Conservation (phyloP, 2,797 vertebrate species). For the Sandelia bainsii region DNA sequence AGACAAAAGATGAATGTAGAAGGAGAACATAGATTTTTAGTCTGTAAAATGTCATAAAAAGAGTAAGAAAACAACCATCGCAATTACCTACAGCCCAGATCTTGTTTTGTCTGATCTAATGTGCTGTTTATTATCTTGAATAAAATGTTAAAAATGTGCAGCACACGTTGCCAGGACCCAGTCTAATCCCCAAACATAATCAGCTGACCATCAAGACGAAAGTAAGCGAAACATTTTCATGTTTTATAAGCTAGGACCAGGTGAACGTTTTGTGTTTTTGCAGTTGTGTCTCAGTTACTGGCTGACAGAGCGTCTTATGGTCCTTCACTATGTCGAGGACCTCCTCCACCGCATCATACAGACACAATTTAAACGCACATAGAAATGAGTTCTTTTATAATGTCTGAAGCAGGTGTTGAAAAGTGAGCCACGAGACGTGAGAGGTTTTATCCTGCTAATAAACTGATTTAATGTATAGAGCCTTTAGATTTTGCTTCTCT, state of each 20-base stretch:
- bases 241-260: too few species aligned
- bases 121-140: neutral
- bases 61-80: neutral
- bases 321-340: constrained; percentile 18
- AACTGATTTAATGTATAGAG: constrained; percentile 52
- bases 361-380: constrained; percentile 39
- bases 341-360: constrained; percentile 26
- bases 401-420: constrained; percentile 48
- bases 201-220: neutral
- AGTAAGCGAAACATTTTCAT: neutral
- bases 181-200: neutral
- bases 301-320: constrained; percentile 12
- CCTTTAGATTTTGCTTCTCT: constrained; percentile 43
- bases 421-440: constrained; percentile 34
- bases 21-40: neutral
- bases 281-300: neutral
- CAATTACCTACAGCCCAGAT: neutral
- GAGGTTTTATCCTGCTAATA: constrained; percentile 58
- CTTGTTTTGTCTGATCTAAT: neutral
- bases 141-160: neutral
- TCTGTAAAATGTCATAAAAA: neutral
- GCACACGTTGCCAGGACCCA: neutral
- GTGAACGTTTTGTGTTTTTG: too few species aligned
- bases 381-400: constrained; percentile 35
- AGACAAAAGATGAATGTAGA: neutral